A percentile compares a stretch with the other conserved stretches of the same genome.
Evolutionary conservation across 1,140 invertebrate genomes (phyloP).

Genomic region (Pomacea maculata): DNA sequence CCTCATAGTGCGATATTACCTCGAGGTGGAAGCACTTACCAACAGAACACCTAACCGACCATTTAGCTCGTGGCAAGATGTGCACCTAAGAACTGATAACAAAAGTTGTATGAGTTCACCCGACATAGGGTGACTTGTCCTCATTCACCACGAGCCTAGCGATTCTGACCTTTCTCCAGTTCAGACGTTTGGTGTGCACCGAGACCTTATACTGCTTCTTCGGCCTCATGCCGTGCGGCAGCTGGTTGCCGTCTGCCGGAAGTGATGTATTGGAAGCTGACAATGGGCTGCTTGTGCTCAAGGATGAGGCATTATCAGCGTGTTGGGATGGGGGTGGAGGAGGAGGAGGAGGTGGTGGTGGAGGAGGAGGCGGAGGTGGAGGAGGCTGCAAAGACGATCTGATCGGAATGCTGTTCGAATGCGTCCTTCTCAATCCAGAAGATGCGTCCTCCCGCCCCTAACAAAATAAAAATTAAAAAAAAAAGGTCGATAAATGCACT

Average conservation of each 20-base stretch:
- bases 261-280: constrained; percentile 45
- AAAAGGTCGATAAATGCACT: constrained; percentile 11
- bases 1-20: no score
- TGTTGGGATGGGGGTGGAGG: constrained; percentile 43
- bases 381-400: constrained; percentile 68
- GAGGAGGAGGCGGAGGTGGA: constrained; percentile 70
- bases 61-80: no score
- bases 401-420: constrained; percentile 63
- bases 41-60: no score
- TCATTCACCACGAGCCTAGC: no score
- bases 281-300: constrained; percentile 65
- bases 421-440: constrained; percentile 66
- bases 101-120: no score
- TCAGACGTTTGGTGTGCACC: constrained; percentile 78
- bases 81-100: no score
- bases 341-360: constrained; percentile 51
- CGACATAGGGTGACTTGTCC: no score
- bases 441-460: constrained; percentile 46
- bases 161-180: constrained; percentile 73
- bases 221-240: constrained; percentile 88
- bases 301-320: constrained; percentile 34
- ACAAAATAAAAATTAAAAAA: constrained; percentile 41
- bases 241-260: constrained; percentile 57
- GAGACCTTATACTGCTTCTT: constrained; percentile 92
- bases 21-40: no score